These are phyloP conservation scores for Phaethornis superciliosus DNA, from an alignment of 2,113 vertebrate species.

Conservation along the genomic window DNA sequence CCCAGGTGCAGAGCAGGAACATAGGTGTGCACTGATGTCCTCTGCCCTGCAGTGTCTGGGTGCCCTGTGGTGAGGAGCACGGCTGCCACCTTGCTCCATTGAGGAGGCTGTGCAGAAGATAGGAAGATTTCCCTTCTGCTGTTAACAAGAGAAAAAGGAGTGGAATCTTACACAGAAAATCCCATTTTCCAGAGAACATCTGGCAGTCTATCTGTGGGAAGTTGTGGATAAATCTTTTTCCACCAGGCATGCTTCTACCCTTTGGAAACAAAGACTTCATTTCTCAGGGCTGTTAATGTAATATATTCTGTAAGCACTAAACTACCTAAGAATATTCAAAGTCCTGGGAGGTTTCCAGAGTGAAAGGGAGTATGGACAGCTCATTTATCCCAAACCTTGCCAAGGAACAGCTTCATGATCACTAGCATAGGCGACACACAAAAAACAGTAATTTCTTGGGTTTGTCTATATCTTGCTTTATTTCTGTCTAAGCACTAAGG, in stretches of 20 bases:
- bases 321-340: neutral
- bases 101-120: neutral
- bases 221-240: neutral
- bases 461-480: slow-evolving; percentile 3
- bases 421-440: neutral
- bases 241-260: neutral
- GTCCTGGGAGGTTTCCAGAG: neutral
- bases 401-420: neutral
- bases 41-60: accelerated
- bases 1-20: neutral
- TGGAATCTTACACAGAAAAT: neutral
- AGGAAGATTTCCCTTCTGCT: neutral
- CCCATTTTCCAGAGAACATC: neutral
- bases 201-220: neutral
- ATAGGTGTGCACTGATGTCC: neutral
- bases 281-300: neutral
- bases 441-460: neutral
- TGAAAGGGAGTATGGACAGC: neutral
- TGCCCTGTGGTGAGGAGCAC: neutral
- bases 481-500: neutral
- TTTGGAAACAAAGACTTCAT: neutral
- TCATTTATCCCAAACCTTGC: neutral
- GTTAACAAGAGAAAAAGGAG: neutral
- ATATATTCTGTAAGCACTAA: neutral
- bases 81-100: neutral